Evolutionary conservation across 1,140 invertebrate species (phyloP).

Genomic region (Zophobas morio): DNA sequence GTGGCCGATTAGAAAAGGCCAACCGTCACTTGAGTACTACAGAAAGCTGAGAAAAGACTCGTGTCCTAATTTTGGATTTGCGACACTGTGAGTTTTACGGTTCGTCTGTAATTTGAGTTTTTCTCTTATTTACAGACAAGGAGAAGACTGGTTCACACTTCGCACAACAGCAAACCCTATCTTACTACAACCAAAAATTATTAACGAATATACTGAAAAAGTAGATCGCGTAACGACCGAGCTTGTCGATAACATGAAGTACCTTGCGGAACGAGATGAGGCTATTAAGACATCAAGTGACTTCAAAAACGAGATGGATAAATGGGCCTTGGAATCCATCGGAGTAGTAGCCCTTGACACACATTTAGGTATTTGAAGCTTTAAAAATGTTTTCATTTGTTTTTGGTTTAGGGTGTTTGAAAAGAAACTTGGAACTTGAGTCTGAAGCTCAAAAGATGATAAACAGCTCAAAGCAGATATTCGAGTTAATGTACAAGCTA

Average conservation of each 20-base stretch:
- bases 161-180: slow-evolving; percentile 69
- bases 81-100: not conserved
- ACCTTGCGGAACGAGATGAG: slow-evolving; percentile 69
- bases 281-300: slow-evolving; percentile 69
- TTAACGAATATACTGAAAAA: slow-evolving; percentile 67
- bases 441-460: slow-evolving; percentile 50
- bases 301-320: slow-evolving; percentile 76
- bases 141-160: slow-evolving; percentile 71
- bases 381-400: not conserved
- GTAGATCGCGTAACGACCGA: slow-evolving; percentile 69
- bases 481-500: slow-evolving; percentile 72
- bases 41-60: not conserved
- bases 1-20: slow-evolving; percentile 49
- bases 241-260: slow-evolving; percentile 70
- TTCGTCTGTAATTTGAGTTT: slow-evolving; percentile 3
- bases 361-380: slow-evolving; percentile 68
- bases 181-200: slow-evolving; percentile 62
- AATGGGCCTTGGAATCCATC: slow-evolving; percentile 81
- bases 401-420: slow-evolving; percentile 44
- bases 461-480: slow-evolving; percentile 67
- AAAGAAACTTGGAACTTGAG: slow-evolving; percentile 44
- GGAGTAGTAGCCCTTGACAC: slow-evolving; percentile 77
- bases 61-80: not conserved
- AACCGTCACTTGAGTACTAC: slow-evolving; percentile 50
- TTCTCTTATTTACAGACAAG: slow-evolving; percentile 68